Evolutionary conservation across 1,140 invertebrate genomes (phyloP).

Genomic region (Procambarus virginalis): DNA sequence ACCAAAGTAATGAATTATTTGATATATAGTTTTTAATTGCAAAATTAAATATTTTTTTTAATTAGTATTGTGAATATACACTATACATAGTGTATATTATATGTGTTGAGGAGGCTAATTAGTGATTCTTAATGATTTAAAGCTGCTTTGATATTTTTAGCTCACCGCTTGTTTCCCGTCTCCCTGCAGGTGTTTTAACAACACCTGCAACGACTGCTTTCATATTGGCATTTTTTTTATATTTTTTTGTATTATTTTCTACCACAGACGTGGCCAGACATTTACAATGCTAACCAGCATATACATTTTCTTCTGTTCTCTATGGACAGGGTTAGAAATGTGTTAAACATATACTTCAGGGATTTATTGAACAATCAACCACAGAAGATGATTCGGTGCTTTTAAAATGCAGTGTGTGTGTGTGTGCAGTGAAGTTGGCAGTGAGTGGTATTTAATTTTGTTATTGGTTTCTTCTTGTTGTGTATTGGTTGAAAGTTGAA

Average conservation of each 20-base stretch:
- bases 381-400: too few relatives aligned
- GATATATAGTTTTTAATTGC: slow-evolving; percentile 53
- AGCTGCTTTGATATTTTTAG: slow-evolving; percentile 51
- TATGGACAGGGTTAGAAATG: too few relatives aligned
- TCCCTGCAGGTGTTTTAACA: background rate
- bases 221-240: slow-evolving; percentile 42
- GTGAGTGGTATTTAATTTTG: slow-evolving; percentile 16
- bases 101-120: slow-evolving; percentile 27
- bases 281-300: too few relatives aligned
- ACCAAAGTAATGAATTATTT: slow-evolving; percentile 54
- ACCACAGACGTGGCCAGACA: too few relatives aligned
- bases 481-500: slow-evolving; percentile 15
- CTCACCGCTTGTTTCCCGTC: slow-evolving; percentile 49
- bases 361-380: too few relatives aligned
- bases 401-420: too few relatives aligned
- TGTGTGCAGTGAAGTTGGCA: slow-evolving; percentile 35
- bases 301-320: too few relatives aligned
- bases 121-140: slow-evolving; percentile 46
- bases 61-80: slow-evolving; percentile 58
- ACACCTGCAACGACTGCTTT: slow-evolving; percentile 35
- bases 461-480: slow-evolving; percentile 36
- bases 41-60: slow-evolving; percentile 34
- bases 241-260: too few relatives aligned
- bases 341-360: too few relatives aligned
- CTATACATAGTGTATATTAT: too few relatives aligned